These are phyloP conservation scores for Temnothorax nylanderi DNA, from an alignment of 1,140 invertebrate genomes.

Conservation along the genomic window DNA sequence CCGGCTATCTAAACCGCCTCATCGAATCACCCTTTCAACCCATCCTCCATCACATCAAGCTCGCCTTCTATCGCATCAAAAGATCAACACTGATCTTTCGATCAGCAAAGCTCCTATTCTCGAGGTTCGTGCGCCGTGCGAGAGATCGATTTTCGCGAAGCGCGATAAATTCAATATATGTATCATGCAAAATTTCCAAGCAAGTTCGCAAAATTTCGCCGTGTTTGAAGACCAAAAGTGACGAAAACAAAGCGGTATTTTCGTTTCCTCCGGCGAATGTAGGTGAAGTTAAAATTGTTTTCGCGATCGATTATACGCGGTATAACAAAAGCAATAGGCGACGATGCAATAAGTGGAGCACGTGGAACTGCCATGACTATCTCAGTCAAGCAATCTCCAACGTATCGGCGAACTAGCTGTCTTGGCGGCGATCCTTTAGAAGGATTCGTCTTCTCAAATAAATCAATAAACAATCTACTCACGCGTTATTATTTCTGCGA, in stretches of 20 bases:
- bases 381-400: constrained; percentile 13
- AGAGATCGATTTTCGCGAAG: background rate
- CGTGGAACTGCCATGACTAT: background rate
- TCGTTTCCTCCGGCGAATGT: background rate
- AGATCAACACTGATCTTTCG: constrained; percentile 44
- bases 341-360: constrained; percentile 1
- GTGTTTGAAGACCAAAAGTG: background rate
- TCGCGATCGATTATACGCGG: background rate
- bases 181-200: background rate
- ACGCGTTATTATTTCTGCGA: constrained; percentile 15
- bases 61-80: constrained; percentile 12
- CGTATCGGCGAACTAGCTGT: background rate
- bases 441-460: background rate
- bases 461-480: constrained; percentile 39
- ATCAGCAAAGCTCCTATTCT: background rate
- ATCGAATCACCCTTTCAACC: constrained; percentile 15
- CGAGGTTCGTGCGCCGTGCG: background rate
- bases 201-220: background rate
- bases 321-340: background rate
- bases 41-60: constrained; percentile 24
- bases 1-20: constrained; percentile 37
- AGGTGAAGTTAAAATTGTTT: constrained; percentile 1
- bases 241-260: constrained; percentile 19
- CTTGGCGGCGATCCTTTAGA: background rate
- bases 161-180: constrained; percentile 1